Percentiles rank a stretch among this genome's conserved stretches.
phyloP scores from a whole-genome alignment of 2,113 vertebrate species.

The Pseudorectes ferrugineus region DNA sequence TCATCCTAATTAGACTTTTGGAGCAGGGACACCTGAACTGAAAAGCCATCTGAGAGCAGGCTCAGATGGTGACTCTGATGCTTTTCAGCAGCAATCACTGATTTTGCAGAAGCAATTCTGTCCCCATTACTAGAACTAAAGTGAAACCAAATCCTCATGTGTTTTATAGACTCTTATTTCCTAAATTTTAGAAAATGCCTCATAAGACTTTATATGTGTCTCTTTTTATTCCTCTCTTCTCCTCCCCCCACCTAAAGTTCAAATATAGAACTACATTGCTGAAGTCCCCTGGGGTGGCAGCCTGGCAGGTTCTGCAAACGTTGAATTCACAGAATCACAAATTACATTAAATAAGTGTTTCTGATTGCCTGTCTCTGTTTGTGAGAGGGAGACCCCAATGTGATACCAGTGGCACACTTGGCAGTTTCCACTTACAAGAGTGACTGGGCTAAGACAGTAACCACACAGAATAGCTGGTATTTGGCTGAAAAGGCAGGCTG shows the following conservation, averaged over 20 bases:
- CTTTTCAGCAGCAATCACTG: not conserved
- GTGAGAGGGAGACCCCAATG: not conserved
- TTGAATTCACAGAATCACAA: not conserved
- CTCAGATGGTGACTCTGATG: not conserved
- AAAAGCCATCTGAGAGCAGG: not conserved
- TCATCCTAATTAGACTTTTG: constrained; percentile 31
- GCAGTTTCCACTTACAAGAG: not conserved
- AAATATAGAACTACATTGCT: not conserved
- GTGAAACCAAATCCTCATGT: not conserved
- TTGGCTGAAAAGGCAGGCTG: not conserved
- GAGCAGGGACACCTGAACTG: constrained; percentile 6
- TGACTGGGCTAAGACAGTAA: not conserved
- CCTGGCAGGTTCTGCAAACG: not conserved
- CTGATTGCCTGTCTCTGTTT: not conserved
- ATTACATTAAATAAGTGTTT: not conserved
- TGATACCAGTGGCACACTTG: not conserved
- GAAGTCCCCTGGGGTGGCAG: not conserved
- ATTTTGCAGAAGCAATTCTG: not conserved
- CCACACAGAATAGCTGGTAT: not conserved
- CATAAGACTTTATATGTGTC: not conserved
- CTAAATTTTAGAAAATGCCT: not conserved
- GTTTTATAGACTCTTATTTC: not conserved
- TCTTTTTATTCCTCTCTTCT: not conserved
- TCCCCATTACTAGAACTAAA: not conserved
- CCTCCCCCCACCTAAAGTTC: not conserved